Percentiles rank a stretch among this genome's conserved stretches.
Conservation (phyloP, 2,113 vertebrate species). For the Rafetus swinhoei region DNA sequence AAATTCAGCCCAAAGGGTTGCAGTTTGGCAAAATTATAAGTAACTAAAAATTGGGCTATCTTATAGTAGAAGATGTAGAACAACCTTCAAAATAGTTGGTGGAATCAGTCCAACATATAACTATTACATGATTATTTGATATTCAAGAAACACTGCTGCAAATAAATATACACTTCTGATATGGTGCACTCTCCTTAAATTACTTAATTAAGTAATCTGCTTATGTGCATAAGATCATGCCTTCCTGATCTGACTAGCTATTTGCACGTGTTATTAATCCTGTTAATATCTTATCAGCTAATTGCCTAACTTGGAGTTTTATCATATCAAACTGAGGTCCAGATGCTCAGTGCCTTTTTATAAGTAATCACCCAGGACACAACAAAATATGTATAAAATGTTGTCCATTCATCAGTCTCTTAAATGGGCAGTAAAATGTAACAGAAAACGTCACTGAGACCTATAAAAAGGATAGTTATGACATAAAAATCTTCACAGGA, state of each 20-base stretch:
- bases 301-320: conserved; percentile 8
- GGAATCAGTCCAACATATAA: background rate
- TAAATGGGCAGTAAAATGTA: conserved; percentile 4
- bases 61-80: background rate
- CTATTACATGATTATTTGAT: background rate
- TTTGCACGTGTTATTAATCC: conserved; percentile 1
- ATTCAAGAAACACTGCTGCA: background rate
- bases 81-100: background rate
- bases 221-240: conserved; percentile 13
- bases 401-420: background rate
- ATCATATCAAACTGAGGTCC: background rate
- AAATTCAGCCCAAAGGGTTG: background rate
- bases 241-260: conserved; percentile 14
- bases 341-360: background rate
- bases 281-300: conserved; percentile 44
- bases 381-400: conserved; percentile 1
- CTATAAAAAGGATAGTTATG: background rate
- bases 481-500: conserved; percentile 17
- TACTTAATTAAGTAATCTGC: conserved; percentile 31
- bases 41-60: background rate
- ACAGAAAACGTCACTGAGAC: background rate
- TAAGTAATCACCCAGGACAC: background rate
- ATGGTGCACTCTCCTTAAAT: conserved; percentile 27
- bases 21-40: conserved; percentile 9
- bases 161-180: background rate